Evolutionary conservation across 92 coral and sea anemone genomes (phyloP).

Genomic region (Isaurus tuberculatus): DNA sequence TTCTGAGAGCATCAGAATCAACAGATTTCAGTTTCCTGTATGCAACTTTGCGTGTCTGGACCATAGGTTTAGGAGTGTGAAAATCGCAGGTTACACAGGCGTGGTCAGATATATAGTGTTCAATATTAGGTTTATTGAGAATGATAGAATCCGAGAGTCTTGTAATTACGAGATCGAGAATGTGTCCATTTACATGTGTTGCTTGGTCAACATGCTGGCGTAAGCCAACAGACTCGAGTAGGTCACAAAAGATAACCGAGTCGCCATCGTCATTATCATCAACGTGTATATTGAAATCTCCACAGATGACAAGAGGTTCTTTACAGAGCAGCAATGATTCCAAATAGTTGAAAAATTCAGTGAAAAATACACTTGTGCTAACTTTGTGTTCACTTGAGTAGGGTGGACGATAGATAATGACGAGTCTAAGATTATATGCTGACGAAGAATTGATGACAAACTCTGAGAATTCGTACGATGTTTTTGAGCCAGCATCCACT

Average conservation of each 20-base stretch:
- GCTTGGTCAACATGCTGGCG: slow-evolving; percentile 53
- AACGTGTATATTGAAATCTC: slow-evolving; percentile 53
- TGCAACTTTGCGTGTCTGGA: slow-evolving; percentile 6
- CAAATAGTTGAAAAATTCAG: slow-evolving; percentile 52
- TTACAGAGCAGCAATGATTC: slow-evolving; percentile 54
- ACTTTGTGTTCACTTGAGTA: slow-evolving; percentile 61
- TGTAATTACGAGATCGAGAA: slow-evolving; percentile 59
- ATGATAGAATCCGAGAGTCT: slow-evolving; percentile 22
- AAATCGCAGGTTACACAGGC: slow-evolving; percentile 25
- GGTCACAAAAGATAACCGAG: slow-evolving; percentile 42
- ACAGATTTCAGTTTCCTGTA: slow-evolving; percentile 40
- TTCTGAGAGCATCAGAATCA: neutral
- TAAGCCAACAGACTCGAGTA: slow-evolving; percentile 47
- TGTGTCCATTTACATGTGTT: slow-evolving; percentile 56
- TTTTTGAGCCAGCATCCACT: slow-evolving; percentile 35
- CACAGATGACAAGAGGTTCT: slow-evolving; percentile 55
- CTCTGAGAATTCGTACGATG: slow-evolving; percentile 67
- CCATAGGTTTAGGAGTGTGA: neutral
- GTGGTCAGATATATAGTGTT: slow-evolving; percentile 43
- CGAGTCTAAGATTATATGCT: slow-evolving; percentile 35
- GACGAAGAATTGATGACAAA: slow-evolving; percentile 44
- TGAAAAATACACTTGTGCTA: slow-evolving; percentile 45
- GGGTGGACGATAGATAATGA: slow-evolving; percentile 58
- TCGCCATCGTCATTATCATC: slow-evolving; percentile 47
- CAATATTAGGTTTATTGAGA: neutral